Evolutionary conservation across 2,888 invertebrate species (phyloP), one percentile per base, ranked within the genome.

Genomic region (Linhomoeus sp.): DNA sequence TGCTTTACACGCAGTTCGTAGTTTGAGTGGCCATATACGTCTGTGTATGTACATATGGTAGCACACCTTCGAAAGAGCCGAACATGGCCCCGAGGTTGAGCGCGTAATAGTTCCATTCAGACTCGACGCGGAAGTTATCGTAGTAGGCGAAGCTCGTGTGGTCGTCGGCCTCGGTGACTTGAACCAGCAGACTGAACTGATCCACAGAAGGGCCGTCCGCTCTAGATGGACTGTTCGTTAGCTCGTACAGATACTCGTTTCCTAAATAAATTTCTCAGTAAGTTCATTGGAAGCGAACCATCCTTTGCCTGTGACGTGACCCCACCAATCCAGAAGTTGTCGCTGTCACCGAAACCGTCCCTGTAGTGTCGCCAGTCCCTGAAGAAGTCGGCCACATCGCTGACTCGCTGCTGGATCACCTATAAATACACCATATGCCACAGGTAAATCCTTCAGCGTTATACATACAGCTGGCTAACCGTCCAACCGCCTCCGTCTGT

Each of bases 401-500:
- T 25, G 5, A 42, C n/a, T 19, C 46, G 39, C 23, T 41, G 46
- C 24, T 45, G 46, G 7, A 45, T 23, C 9, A 45, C 41, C 46
- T 41, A n/a, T 3, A 43, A 41, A 14, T 9, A 40, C 9, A 19
- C n/a, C n/a, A 19, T 12, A 22, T 14, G 14, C 23, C 9, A 40
- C 14, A 9, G 9, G 9, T 40, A n/a, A 40, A 40, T 14, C 9
- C n/a, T 40, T 40, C 9, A 40, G 9, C 9, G 12, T 14, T 14
- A 9, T 14, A 20, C 9, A 14, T 14, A 40, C 9, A 9, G n/a
- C 9, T 40, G 22, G 7, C 43, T 17, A 22, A 44, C 44, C 36
- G 44, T 44, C 44, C 44, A 44, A 23, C 44, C 44, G 9, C 44
- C 44, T 12, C 44, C 44, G 33, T 44, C 44, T 22, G 44, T 44